Percentiles rank a stretch among this genome's conserved stretches.
These are phyloP conservation scores for Neopipo cinnamomea DNA, from an alignment of 2,113 vertebrate genomes.

Conservation along the genomic window DNA sequence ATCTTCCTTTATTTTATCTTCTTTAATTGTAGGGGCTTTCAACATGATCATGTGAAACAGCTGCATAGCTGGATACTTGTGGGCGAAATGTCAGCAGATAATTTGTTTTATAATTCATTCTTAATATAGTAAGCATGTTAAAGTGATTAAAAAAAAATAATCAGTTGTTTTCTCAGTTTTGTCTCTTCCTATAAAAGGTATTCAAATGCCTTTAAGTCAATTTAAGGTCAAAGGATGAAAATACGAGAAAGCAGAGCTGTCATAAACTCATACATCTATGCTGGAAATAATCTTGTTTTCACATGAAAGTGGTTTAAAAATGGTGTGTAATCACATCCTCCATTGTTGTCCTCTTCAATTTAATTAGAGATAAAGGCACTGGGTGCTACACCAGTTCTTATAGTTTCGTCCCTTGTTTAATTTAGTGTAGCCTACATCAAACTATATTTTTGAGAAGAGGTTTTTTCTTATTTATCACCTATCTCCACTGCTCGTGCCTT, in stretches of 20 bases:
- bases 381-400: not conserved
- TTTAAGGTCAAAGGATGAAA: not conserved
- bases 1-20: not conserved
- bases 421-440: not conserved
- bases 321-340: not conserved
- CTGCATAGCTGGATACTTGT: not conserved
- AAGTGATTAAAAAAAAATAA: not conserved
- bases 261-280: not conserved
- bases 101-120: not conserved
- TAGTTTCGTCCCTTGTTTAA: not conserved
- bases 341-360: not conserved
- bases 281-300: not conserved
- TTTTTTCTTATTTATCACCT: not conserved
- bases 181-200: not conserved
- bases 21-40: not conserved
- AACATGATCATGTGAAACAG: not conserved
- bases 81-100: not conserved
- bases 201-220: not conserved
- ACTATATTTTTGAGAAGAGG: not conserved
- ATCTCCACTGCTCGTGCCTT: not conserved
- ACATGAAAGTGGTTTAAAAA: not conserved
- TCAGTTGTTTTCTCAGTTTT: not conserved
- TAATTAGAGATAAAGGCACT: not conserved
- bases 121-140: not conserved
- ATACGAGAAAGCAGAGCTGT: not conserved